Base-by-base conservation (phyloP, 30 jellyfish, hydroid and myxozoan species). In the Mastigias papua region DNA sequence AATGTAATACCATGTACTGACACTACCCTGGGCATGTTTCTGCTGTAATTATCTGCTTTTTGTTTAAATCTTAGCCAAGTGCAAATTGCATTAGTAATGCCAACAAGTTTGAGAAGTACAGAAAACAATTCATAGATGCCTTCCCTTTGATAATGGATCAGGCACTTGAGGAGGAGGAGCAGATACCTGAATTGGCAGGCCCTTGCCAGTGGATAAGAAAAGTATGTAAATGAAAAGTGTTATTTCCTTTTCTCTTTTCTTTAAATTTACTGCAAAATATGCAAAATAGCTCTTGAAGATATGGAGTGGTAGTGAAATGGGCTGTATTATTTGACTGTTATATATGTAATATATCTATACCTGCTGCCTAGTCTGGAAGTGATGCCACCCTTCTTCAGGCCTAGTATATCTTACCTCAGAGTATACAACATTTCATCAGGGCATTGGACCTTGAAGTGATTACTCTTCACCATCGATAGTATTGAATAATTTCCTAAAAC, bases 151-250 rank as follows among this genome's bases (percentile, higher is more conserved):
- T 88, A 48, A 31, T 78, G 61, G 78, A 88, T 26, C 76, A 77
- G 25, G 91, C 89, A 25, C 78, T 80, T 27, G 77, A 35, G 63
- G 91, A 88, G 62, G 97, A 88, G 51, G 88, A 78, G 31, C 79
- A 70, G 74, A 35, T 72, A 20, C 83, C 88, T 21, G 97, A 88
- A 33, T 63, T 88, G 69, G 86, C 87, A 23, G 91, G 76, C 26
- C 86, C 97, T 48, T 75, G 90, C 21, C 75, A 78, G 34, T 88
- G 97, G 97, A 78, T 88, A 7, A 50, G 97, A 23, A 71, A 48
- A 58, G 97, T 88, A 86, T n/a, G 67, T 51, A 57, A 4, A 16
- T 19, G 30, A 7, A 7, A 57, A 3, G 9, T 19, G 17, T 3
- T 57, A 22, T 3, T 2, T 2, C 69, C 2, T 19, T 23, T 4